Conservation (phyloP, 2,113 vertebrate species). For the Elaphurus davidianus region DNA sequence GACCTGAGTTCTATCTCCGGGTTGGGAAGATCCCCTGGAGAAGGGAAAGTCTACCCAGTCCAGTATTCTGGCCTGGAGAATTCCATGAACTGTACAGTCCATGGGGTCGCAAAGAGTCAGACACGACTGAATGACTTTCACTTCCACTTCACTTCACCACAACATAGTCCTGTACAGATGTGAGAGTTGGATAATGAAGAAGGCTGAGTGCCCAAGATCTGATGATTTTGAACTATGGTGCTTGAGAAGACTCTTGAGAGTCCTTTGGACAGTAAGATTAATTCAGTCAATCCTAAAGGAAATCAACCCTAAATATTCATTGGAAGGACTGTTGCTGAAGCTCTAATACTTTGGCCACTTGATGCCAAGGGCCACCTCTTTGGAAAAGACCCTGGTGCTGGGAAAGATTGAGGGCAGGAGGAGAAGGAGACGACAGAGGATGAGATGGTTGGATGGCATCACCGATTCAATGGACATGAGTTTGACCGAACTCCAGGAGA, state of each 20-base stretch:
- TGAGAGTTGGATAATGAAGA: not conserved
- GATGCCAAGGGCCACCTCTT: not conserved
- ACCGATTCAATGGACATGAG: not conserved
- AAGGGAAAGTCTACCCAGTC: not conserved
- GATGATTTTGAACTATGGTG: not conserved
- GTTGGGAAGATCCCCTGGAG: not conserved
- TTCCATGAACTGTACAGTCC: not conserved
- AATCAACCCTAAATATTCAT: not conserved
- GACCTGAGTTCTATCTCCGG: not conserved
- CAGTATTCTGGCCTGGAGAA: not conserved
- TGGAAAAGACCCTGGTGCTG: not conserved
- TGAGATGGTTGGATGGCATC: not conserved
- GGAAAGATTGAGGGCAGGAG: not conserved
- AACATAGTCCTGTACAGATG: not conserved
- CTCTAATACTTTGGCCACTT: not conserved
- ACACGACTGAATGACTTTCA: not conserved
- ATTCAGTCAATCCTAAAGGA: not conserved
- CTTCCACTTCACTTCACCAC: not conserved
- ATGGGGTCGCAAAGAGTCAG: not conserved
- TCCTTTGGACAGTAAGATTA: not conserved
- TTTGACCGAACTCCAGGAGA: not conserved
- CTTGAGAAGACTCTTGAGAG: not conserved
- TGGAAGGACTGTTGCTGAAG: not conserved
- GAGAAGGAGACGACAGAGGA: not conserved
- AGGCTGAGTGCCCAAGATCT: not conserved